Evolutionary conservation across 1,140 invertebrate genomes (phyloP).

Genomic region (Bilobella aurantiaca): DNA sequence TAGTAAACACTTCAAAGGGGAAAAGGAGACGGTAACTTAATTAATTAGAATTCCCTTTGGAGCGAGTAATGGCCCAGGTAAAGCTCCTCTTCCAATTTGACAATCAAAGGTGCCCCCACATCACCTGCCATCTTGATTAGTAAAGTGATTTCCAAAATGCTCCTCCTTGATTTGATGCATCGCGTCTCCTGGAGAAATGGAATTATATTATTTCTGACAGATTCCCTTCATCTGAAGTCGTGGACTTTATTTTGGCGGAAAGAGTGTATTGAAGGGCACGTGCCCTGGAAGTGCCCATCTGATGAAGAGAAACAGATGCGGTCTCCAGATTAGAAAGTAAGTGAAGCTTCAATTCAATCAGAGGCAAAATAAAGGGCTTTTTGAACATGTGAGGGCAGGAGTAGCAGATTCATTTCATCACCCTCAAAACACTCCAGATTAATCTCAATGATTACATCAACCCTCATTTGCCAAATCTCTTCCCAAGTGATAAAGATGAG

Average conservation of each 20-base stretch:
- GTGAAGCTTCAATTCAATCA: conserved; percentile 8
- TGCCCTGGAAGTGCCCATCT: not conserved
- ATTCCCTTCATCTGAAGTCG: too few species aligned
- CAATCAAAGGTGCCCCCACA: too few species aligned
- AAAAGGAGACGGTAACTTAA: not conserved
- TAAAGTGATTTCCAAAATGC: not conserved
- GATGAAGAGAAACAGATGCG: not conserved
- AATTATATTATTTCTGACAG: too few species aligned
- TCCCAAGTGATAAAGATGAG: too few species aligned
- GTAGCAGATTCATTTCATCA: conserved; percentile 1
- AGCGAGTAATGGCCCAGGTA: too few species aligned
- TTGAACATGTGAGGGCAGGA: not conserved
- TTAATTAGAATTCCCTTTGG: not conserved
- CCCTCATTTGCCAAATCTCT: not conserved
- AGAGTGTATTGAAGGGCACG: not conserved
- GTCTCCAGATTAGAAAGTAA: not conserved
- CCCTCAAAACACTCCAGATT: not conserved
- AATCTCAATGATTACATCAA: conserved; percentile 3
- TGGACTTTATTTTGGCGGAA: not conserved
- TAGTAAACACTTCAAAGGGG: not conserved
- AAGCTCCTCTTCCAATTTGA: too few species aligned
- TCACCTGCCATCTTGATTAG: too few species aligned
- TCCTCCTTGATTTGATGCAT: not conserved
- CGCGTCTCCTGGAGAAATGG: too few species aligned
- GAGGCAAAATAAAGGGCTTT: conserved; percentile 1